Percentiles rank a stretch among this genome's conserved stretches.
Conservation (phyloP, 2,888 invertebrate species). For the Heliconius aoede region DNA sequence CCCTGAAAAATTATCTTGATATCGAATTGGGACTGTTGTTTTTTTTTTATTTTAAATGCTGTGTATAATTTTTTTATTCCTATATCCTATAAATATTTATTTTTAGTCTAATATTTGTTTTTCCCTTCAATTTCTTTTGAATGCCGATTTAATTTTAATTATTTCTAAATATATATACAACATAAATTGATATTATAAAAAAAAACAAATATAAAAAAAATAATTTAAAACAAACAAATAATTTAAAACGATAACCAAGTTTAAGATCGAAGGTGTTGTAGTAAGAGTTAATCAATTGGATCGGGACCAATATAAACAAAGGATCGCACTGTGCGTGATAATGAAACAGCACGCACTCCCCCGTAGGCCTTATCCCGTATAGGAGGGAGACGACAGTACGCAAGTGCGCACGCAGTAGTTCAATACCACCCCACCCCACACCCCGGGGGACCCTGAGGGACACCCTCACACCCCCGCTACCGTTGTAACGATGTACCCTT, state of each 20-base stretch:
- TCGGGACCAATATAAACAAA: constrained; percentile 81
- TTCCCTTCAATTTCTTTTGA: neutral
- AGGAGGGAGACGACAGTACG: constrained; percentile 64
- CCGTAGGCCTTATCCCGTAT: constrained; percentile 59
- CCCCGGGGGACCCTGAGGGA: constrained; percentile 49
- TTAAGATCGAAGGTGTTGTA: constrained; percentile 68
- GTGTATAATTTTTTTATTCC: neutral
- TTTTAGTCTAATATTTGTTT: neutral
- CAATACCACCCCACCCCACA: constrained; percentile 59
- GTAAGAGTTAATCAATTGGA: constrained; percentile 79
- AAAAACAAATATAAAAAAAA: neutral
- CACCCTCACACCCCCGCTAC: constrained; percentile 66
- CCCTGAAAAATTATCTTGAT: too few species aligned
- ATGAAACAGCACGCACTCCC: constrained; percentile 75
- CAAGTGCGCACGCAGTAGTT: constrained; percentile 65
- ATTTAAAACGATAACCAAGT: constrained; percentile 41
- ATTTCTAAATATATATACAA: too few species aligned
- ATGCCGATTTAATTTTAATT: neutral
- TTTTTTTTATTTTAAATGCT: too few species aligned
- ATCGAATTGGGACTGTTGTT: too few species aligned
- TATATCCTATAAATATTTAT: neutral
- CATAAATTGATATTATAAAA: neutral
- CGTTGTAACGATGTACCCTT: constrained; percentile 79
- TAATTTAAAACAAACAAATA: neutral
- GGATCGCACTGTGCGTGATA: constrained; percentile 73